Evolutionary conservation across 1,140 invertebrate species (phyloP), one percentile per base, ranked within the genome.

Genomic region (Macrosteles quadrilineatus): DNA sequence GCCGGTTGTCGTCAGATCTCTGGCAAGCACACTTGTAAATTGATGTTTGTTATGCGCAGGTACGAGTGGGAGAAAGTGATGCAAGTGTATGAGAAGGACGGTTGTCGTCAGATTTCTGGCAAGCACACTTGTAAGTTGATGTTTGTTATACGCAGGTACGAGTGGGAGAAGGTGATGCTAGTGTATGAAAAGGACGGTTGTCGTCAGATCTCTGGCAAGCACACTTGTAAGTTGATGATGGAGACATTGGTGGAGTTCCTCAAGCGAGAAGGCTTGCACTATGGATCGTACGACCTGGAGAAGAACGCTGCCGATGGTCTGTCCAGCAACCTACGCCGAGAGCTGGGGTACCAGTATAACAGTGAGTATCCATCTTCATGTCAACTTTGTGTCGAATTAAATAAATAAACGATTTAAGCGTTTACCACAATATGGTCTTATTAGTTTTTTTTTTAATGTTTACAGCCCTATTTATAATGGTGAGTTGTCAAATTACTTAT

Each of bases 101-200:
- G n/a, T n/a, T n/a, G n/a, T n/a, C n/a, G n/a, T n/a, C n/a, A n/a
- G n/a, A n/a, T n/a, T n/a, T n/a, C n/a, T n/a, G n/a, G n/a, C n/a
- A n/a, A n/a, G n/a, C n/a, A n/a, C n/a, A n/a, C n/a, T n/a, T n/a
- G n/a, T n/a, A n/a, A n/a, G n/a, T n/a, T n/a, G n/a, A n/a, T n/a
- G n/a, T n/a, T n/a, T n/a, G n/a, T 36, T 36, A 6, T 36, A 6
- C 32, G 77, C 80, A 91, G 89, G 65, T 88, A 86, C 78, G 73
- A 83, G 11, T 93, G 91, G 91, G 81, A 78, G 50, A 90, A 88
- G 77, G 82, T 91, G 0, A 85, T 89, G 53, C 79, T 93, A 43
- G 81, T 93, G 75, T 92, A 89, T 75, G 87, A 92, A 72, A 87
- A 87, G 1, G 83, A 87, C 40, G 89, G 88, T 0, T 87, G 90